Evolutionary conservation across 2,113 vertebrate genomes (phyloP).

Genomic region (Daubentonia madagascariensis): DNA sequence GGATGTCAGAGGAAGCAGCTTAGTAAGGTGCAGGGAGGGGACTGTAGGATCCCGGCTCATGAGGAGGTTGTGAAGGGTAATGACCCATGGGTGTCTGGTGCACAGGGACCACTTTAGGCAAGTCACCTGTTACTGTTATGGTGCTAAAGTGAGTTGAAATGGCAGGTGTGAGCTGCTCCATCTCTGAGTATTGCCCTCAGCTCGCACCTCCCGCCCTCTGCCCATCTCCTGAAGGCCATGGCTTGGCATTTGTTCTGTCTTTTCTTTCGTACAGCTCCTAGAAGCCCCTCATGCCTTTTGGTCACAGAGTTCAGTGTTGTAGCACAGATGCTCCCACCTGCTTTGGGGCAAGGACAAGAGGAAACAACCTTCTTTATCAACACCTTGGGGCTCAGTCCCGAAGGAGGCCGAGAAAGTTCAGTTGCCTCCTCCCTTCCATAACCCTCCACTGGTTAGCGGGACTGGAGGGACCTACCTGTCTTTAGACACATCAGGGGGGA

Average conservation of each 20-base stretch:
- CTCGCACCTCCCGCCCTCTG: not conserved
- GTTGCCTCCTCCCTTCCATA: not conserved
- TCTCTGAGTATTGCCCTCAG: not conserved
- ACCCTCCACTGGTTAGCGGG: not conserved
- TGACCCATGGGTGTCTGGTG: not conserved
- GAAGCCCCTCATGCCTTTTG: not conserved
- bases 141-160: rapidly evolving
- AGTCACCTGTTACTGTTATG: not conserved
- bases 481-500: not conserved
- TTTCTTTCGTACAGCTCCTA: not conserved
- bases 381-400: not conserved
- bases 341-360: not conserved
- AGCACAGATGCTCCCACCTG: not conserved
- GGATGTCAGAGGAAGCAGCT: too few relatives aligned
- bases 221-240: not conserved
- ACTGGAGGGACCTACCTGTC: not conserved
- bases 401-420: not conserved
- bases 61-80: not conserved
- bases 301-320: not conserved
- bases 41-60: not conserved
- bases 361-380: not conserved
- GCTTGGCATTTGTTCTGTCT: not conserved
- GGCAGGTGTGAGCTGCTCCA: not conserved
- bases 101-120: not conserved
- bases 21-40: not conserved